These are phyloP conservation scores for Galleria mellonella DNA, from an alignment of 1,140 invertebrate species.

Conservation along the genomic window DNA sequence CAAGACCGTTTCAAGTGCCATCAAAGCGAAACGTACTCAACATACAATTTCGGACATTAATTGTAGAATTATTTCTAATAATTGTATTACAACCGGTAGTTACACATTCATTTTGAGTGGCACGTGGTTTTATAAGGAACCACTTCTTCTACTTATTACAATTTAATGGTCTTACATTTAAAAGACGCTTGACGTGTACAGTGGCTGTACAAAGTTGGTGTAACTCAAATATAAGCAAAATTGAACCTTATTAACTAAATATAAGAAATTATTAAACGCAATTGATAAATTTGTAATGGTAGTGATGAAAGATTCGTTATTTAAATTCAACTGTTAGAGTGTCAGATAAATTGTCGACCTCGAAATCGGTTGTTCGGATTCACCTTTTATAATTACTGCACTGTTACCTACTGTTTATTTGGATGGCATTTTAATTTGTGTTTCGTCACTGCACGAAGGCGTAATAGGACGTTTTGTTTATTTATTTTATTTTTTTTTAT, in stretches of 20 bases:
- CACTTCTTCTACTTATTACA: slow-evolving; percentile 65
- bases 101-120: slow-evolving; percentile 52
- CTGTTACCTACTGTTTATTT: slow-evolving; percentile 8
- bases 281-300: not conserved
- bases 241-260: slow-evolving; percentile 4
- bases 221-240: not conserved
- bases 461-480: slow-evolving; percentile 6
- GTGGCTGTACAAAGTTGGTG: slow-evolving; percentile 19
- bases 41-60: slow-evolving; percentile 43
- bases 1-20: slow-evolving; percentile 54
- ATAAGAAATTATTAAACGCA: not conserved
- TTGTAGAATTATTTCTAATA: slow-evolving; percentile 67
- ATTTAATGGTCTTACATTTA: slow-evolving; percentile 64
- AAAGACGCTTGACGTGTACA: slow-evolving; percentile 46
- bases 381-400: slow-evolving; percentile 55
- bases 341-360: slow-evolving; percentile 63
- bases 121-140: slow-evolving; percentile 62
- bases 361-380: slow-evolving; percentile 57
- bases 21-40: slow-evolving; percentile 34
- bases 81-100: slow-evolving; percentile 67
- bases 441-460: not conserved
- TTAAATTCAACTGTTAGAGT: slow-evolving; percentile 63
- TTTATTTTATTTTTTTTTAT: no score
- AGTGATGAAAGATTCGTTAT: slow-evolving; percentile 59
- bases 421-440: slow-evolving; percentile 35